A percentile compares a stretch with the other conserved stretches of the same genome.
Conservation (phyloP, 2,888 invertebrate genomes). For the Litoditis marina region DNA sequence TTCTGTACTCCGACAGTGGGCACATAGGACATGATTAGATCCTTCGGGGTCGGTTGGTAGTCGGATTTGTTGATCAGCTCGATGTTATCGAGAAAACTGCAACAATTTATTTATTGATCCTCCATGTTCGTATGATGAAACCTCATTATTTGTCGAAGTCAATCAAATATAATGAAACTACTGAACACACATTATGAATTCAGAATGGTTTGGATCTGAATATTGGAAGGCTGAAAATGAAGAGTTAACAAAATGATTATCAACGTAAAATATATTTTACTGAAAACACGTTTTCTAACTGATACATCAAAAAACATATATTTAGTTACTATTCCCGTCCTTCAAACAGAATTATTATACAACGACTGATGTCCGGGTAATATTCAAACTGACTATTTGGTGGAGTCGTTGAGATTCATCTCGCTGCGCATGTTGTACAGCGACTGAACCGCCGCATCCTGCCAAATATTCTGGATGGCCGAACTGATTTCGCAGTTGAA, state of each 20-base stretch:
- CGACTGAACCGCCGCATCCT: constrained; percentile 40
- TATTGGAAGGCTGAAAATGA: no score
- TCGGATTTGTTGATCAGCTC: constrained; percentile 37
- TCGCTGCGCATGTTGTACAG: constrained; percentile 40
- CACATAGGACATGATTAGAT: constrained; percentile 53
- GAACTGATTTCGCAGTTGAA: constrained; percentile 25
- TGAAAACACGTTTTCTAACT: no score
- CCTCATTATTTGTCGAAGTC: no score
- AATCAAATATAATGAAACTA: no score
- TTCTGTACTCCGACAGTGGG: constrained; percentile 55
- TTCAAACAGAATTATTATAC: no score
- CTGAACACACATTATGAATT: no score
- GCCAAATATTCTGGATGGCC: constrained; percentile 35
- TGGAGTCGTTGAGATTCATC: constrained; percentile 51
- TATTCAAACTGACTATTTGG: constrained; percentile 34
- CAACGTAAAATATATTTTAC: no score
- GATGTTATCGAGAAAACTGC: constrained; percentile 47
- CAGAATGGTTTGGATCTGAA: no score
- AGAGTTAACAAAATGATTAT: no score
- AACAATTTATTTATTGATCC: constrained; percentile 17
- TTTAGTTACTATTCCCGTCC: no score
- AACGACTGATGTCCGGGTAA: neutral
- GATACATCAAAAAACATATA: no score
- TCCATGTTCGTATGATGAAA: no score
- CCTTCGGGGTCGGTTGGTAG: constrained; percentile 45